phyloP scores from a whole-genome alignment of 2,888 invertebrate genomes.

The Ectemnius lituratus region DNA sequence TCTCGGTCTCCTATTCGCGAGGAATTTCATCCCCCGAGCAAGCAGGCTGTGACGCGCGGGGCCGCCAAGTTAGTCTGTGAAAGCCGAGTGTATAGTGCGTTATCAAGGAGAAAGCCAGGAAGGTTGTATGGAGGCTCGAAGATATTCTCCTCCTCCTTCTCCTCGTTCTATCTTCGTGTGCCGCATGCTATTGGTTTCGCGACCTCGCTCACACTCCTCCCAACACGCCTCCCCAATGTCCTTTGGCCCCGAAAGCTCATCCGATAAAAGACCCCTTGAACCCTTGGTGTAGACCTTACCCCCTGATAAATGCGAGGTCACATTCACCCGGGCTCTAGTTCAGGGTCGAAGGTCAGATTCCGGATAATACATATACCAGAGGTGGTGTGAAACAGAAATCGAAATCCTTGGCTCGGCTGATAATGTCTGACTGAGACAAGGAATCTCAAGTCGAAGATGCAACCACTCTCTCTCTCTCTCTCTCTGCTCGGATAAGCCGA shows the following conservation, averaged over 20 bases:
- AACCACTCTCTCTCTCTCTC: no score
- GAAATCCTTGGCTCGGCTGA: no score
- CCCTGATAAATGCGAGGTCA: neutral
- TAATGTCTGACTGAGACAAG: neutral
- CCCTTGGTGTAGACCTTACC: neutral
- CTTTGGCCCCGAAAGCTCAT: conserved; percentile 14
- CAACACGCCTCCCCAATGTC: neutral
- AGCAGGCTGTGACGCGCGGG: neutral
- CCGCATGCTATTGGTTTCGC: no score
- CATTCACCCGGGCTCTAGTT: neutral
- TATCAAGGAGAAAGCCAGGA: conserved; percentile 7
- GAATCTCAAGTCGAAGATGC: neutral
- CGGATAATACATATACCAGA: neutral
- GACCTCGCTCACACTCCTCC: neutral
- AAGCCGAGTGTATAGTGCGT: conserved; percentile 9
- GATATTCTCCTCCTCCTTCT: neutral
- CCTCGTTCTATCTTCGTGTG: neutral
- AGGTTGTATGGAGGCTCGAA: conserved; percentile 5
- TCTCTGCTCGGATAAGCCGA: neutral
- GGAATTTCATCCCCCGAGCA: no score
- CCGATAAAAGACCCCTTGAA: conserved; percentile 11
- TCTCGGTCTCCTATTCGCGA: neutral
- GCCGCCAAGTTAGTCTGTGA: neutral
- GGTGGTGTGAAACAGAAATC: no score
- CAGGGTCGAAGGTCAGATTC: neutral